These are phyloP conservation scores for Petrosia ficiformis DNA, from an alignment of 37 sponge, comb jelly and placozoan genomes.

Conservation along the genomic window DNA sequence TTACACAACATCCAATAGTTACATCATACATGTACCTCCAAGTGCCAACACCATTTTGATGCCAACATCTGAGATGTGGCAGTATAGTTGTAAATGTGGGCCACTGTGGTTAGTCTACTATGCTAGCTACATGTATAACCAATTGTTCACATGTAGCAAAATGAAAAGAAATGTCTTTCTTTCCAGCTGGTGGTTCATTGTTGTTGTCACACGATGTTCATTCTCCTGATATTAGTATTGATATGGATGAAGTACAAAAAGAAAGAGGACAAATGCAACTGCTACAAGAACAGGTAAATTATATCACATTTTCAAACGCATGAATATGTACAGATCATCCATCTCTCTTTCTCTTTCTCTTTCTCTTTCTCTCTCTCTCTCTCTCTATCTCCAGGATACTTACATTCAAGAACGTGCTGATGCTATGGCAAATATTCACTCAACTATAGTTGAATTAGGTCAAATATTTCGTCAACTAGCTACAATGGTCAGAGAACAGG, in stretches of 20 bases:
- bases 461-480: conserved; percentile 93
- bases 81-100: too few species aligned
- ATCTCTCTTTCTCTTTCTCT: neutral
- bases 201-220: too few species aligned
- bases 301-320: neutral
- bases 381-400: conserved; percentile 39
- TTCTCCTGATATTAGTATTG: conserved; percentile 54
- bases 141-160: too few species aligned
- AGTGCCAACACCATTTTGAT: too few species aligned
- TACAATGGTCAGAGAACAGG: conserved; percentile 96
- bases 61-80: too few species aligned
- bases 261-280: conserved; percentile 46
- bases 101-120: too few species aligned
- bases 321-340: neutral
- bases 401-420: conserved; percentile 92
- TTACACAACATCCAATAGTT: too few species aligned
- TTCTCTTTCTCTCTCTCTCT: neutral
- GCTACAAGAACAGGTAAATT: conserved; percentile 63
- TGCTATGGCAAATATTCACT: conserved; percentile 92
- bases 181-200: conserved; percentile 42
- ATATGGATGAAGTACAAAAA: conserved; percentile 62
- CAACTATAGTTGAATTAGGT: conserved; percentile 96
- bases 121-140: too few species aligned
- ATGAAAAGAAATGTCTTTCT: too few species aligned
- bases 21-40: too few species aligned